These are phyloP conservation scores for Agrochola circellaris DNA, from an alignment of 2,888 invertebrate species.

Conservation along the genomic window DNA sequence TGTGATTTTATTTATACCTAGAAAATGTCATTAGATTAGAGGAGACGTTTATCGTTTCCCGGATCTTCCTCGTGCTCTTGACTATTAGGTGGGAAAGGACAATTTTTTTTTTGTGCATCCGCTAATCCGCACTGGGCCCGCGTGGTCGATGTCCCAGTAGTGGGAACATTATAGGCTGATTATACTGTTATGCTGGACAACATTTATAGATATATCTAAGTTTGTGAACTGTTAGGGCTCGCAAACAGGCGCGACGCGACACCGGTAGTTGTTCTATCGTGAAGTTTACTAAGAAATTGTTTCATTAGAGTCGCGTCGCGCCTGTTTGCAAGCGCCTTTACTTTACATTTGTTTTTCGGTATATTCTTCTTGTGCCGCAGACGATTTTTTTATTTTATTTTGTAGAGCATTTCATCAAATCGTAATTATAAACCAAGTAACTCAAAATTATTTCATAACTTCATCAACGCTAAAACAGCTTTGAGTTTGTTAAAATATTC, in stretches of 20 bases:
- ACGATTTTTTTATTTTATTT: background rate
- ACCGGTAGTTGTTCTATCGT: too few relatives aligned
- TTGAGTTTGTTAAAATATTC: conserved; percentile 51
- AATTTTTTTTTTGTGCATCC: too few relatives aligned
- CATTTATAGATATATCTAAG: background rate
- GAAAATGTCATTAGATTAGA: conserved; percentile 2
- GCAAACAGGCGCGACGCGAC: too few relatives aligned
- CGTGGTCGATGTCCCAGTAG: too few relatives aligned
- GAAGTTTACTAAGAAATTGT: too few relatives aligned
- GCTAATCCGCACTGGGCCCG: too few relatives aligned
- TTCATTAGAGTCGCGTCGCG: too few relatives aligned
- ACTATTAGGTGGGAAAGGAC: too few relatives aligned
- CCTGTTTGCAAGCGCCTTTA: too few relatives aligned
- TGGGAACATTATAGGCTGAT: too few relatives aligned
- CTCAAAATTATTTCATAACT: conserved; percentile 18
- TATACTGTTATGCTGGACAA: too few relatives aligned
- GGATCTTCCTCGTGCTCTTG: background rate
- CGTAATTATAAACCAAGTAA: conserved; percentile 1
- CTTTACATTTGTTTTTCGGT: background rate
- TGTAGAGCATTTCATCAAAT: background rate
- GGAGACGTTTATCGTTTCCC: conserved; percentile 18
- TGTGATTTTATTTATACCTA: conserved; percentile 33
- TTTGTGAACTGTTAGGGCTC: too few relatives aligned
- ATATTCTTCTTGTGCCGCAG: background rate
- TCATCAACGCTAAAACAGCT: conserved; percentile 20